Conservation (phyloP, 1,140 invertebrate genomes). For the Tetraneura akinire region DNA sequence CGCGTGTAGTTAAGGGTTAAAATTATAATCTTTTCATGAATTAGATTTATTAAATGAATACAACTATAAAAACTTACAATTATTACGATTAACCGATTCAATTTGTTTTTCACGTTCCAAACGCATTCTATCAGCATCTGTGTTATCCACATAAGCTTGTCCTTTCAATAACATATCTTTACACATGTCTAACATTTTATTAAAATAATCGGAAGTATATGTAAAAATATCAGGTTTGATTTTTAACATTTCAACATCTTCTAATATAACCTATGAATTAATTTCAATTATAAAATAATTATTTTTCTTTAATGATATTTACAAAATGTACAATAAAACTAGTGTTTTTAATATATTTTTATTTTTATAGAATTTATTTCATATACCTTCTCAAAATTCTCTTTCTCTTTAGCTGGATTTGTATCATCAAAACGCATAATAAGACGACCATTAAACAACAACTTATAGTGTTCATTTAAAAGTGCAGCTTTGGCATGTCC, state of each 20-base stretch:
- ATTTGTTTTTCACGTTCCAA: conserved; percentile 85
- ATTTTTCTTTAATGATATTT: not conserved
- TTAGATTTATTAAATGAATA: no score
- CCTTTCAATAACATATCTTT: conserved; percentile 80
- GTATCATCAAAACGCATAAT: conserved; percentile 99
- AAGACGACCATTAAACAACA: conserved; percentile 88
- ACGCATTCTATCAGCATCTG: conserved; percentile 92
- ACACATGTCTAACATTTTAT: conserved; percentile 84
- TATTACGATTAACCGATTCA: conserved; percentile 84
- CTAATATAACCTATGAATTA: conserved; percentile 77
- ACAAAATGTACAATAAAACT: not conserved
- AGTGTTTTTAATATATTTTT: no score
- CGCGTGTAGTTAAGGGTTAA: no score
- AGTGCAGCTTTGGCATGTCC: conserved; percentile 99
- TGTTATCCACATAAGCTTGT: conserved; percentile 96
- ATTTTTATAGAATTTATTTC: not conserved
- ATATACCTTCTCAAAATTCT: conserved; percentile 88
- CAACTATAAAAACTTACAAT: conserved; percentile 68
- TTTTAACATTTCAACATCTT: conserved; percentile 89
- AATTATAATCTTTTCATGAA: no score
- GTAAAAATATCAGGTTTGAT: conserved; percentile 92
- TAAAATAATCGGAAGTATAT: conserved; percentile 97
- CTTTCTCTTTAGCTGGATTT: conserved; percentile 98
- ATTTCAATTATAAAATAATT: not conserved
- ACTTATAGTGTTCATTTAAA: conserved; percentile 96